Conservation (phyloP, 2,797 vertebrate genomes). For the Microhierax caerulescens region DNA sequence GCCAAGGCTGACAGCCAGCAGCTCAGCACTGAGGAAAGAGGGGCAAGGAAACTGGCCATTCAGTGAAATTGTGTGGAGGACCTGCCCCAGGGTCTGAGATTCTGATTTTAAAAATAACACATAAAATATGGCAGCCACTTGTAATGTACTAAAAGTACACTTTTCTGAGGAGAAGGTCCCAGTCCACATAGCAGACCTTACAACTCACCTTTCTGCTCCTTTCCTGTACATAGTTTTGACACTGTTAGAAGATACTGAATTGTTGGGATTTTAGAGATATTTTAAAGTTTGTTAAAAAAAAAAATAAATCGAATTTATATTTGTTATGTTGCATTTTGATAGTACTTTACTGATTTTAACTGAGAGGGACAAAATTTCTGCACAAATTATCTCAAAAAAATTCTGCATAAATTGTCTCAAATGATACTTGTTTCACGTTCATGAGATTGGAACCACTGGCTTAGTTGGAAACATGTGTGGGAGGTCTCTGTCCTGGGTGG, state of each 20-base stretch:
- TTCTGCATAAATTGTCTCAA: not conserved
- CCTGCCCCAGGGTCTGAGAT: not conserved
- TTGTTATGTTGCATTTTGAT: not conserved
- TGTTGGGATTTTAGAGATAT: not conserved
- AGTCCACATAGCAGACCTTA: not conserved
- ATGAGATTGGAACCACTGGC: not conserved
- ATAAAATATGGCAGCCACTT: not conserved
- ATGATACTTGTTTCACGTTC: not conserved
- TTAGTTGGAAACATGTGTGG: not conserved
- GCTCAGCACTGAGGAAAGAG: not conserved
- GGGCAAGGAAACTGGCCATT: not conserved
- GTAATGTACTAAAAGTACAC: not conserved
- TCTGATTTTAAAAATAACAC: not conserved
- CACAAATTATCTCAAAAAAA: not conserved
- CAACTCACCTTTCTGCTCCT: not conserved
- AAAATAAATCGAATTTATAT: not conserved
- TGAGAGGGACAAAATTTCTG: not conserved
- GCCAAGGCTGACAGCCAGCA: not conserved
- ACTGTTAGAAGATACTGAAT: not conserved
- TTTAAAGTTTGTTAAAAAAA: not conserved
- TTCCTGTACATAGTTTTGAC: not conserved
- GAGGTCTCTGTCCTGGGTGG: not conserved
- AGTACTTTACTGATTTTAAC: not conserved
- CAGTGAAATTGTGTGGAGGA: not conserved
- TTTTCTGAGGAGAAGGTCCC: not conserved